Evolutionary conservation across 2,797 vertebrate genomes (phyloP).

Genomic region (Anabacerthia variegaticeps): DNA sequence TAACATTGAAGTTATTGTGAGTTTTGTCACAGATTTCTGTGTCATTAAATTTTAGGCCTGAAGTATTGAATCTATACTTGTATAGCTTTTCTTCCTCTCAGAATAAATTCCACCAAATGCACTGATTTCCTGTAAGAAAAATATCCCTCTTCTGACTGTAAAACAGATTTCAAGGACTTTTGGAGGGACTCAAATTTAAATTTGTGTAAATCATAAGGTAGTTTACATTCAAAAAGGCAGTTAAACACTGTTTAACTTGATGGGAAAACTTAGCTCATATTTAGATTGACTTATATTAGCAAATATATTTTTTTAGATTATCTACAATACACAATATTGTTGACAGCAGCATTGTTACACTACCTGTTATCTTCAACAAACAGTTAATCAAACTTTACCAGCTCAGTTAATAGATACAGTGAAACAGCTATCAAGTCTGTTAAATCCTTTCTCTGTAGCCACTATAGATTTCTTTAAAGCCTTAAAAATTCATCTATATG

Average conservation of each 20-base stretch:
- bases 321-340: not conserved
- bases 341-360: not conserved
- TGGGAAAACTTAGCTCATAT: not conserved
- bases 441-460: not conserved
- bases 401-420: not conserved
- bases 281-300: not conserved
- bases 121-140: not conserved
- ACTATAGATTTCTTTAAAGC: not conserved
- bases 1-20: not conserved
- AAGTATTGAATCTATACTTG: not conserved
- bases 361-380: not conserved
- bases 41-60: not conserved
- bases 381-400: not conserved
- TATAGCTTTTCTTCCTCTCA: not conserved
- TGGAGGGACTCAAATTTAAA: not conserved
- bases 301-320: not conserved
- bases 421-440: not conserved
- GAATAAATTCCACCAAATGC: not conserved
- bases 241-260: not conserved
- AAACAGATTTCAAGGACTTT: not conserved
- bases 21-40: not conserved
- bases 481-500: not conserved
- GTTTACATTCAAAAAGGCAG: not conserved
- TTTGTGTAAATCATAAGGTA: not conserved
- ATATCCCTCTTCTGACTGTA: not conserved